phyloP scores from a whole-genome alignment of 2,113 vertebrate genomes.

The Phocoena phocoena region DNA sequence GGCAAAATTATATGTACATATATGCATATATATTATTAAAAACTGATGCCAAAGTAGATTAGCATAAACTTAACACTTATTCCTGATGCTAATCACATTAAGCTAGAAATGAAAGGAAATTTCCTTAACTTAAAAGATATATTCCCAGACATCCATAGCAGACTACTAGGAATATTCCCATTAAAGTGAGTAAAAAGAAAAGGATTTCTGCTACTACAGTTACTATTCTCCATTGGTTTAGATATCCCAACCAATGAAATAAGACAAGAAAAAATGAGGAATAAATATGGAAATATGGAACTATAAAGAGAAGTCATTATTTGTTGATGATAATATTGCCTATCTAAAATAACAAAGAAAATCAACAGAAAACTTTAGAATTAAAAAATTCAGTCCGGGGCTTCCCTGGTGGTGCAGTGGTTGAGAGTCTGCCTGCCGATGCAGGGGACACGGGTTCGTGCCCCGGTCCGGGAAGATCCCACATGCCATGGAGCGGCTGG shows the following conservation, averaged over 20 bases:
- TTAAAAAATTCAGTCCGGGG: not conserved
- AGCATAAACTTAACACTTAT: not conserved
- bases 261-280: not conserved
- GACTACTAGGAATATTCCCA: not conserved
- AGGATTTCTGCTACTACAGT: not conserved
- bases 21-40: not conserved
- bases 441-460: no score
- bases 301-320: not conserved
- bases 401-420: no score
- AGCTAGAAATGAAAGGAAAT: not conserved
- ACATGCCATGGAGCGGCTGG: no score
- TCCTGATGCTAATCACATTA: not conserved
- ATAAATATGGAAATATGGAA: not conserved
- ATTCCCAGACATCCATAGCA: not conserved
- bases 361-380: not conserved
- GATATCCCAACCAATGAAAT: not conserved
- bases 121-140: not conserved
- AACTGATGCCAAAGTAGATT: not conserved
- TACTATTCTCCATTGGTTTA: not conserved
- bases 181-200: not conserved
- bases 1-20: not conserved
- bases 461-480: no score
- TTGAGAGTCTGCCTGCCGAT: no score
- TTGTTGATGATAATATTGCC: not conserved
- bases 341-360: not conserved